Conservation (phyloP, 2,113 vertebrate species). For the Anolis carolinensis region DNA sequence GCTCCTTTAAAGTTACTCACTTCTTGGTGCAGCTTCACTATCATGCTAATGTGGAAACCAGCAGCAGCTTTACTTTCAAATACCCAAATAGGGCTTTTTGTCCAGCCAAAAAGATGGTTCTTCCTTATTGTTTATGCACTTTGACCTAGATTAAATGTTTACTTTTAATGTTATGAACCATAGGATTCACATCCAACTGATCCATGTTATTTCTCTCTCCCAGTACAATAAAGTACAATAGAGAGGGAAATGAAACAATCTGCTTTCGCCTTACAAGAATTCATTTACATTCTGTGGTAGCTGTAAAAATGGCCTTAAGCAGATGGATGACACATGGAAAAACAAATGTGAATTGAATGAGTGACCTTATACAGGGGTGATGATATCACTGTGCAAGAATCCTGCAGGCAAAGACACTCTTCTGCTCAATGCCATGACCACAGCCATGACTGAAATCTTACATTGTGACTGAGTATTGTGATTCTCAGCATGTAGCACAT, state of each 20-base stretch:
- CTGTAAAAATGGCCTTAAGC: not conserved
- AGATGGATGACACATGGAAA: not conserved
- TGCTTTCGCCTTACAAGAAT: conserved; percentile 20
- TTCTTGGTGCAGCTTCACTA: too few species aligned
- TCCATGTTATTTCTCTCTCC: not conserved
- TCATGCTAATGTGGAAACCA: too few species aligned
- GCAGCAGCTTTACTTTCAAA: too few species aligned
- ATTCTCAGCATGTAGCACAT: too few species aligned
- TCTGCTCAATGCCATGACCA: too few species aligned
- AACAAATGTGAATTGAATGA: conserved; percentile 19
- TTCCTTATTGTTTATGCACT: not conserved
- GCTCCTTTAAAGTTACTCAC: too few species aligned
- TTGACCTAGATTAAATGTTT: not conserved
- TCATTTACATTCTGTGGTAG: conserved; percentile 5
- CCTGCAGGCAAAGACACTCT: not conserved
- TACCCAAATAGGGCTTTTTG: too few species aligned
- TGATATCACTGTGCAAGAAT: too few species aligned
- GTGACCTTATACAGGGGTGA: not conserved
- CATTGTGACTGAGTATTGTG: too few species aligned
- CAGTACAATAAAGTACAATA: not conserved
- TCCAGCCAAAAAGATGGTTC: not conserved
- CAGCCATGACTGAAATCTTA: too few species aligned
- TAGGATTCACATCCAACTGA: not conserved
- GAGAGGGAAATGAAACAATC: not conserved
- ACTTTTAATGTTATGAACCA: conserved; percentile 5